Evolutionary conservation across 2,797 vertebrate species (phyloP), one percentile per base, ranked within the genome.

Genomic region (Ambastaia sidthimunki): DNA sequence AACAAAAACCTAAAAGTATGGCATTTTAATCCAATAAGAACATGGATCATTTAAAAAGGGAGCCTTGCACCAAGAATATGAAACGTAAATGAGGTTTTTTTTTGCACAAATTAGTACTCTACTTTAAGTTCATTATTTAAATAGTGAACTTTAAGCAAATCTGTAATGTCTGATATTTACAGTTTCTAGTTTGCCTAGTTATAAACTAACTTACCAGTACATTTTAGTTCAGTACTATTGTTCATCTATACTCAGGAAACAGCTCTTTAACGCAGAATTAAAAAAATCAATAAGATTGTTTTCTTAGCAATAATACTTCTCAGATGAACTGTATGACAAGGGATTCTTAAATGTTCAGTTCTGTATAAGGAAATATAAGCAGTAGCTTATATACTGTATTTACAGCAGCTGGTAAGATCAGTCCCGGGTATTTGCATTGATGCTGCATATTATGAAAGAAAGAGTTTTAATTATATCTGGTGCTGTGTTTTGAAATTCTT

Each of bases 21-120:
- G 92, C 70, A 77, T 72, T 83, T 74, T 88, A 88, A 85, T 84
- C 80, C 80, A 84, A 66, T 69, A 86, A 85, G 82, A 82, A 75
- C 87, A 86, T 87, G 85, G 84, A 81, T 71, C 54, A 83, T 85
- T 60, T 82, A 71, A 85, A 83, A 83, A n/a, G n/a, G 12, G 34
- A 48, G 52, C 54, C 31, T 55, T 79, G 69, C 21, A 66, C 16
- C 16, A 15, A 72, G 31, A 79, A 71, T 41, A 71, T 65, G 68
- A 79, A 71, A 66, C 28, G 21, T 63, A 13, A 1, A 55, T 6
- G 15, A 11, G 41, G 28, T 28, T 28, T 41, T 54, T 18, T 71
- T 65, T 72, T 79, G 77, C 69, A 73, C 23, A 21, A 21, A 71
- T 19, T 18, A 23, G 31, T 57, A 15, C 62, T 18, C 34, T 44